Base-by-base conservation (phyloP, 1,140 invertebrate genomes). In the Charaxes varanes region DNA sequence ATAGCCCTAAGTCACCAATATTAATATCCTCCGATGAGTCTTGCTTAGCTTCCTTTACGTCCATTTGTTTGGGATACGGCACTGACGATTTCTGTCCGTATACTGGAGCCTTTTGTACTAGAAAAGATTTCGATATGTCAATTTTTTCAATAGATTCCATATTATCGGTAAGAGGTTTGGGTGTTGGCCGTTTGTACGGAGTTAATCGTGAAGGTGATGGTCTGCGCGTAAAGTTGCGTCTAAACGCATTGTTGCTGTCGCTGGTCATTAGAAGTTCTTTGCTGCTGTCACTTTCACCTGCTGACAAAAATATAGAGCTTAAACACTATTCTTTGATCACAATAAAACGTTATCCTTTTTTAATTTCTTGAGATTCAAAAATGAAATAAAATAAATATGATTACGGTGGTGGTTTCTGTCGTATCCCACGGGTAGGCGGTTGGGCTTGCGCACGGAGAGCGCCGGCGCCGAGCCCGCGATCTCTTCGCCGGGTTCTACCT, bases 241-340 rank as follows among this genome's bases (percentile, higher is more conserved):
- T 71, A 4, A 66, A 57, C 4, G 42, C 58, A 34, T 78, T 78
- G 30, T 41, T 71, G 28, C 65, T 74, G 36, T 82, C 78, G 17
- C 78, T 82, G 0, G 76, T 82, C 24, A 80, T 60, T 1, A 82
- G 62, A 3, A 82, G 34, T 32, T 82, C 78, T 23, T 74, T 71
- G 43, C 74, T 81, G 42, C 67, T 81, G 22, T 81, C 76, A 18
- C 19, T 50, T 37, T 55, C 56, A 27, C 41, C 56, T 60, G 22
- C 23, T 40, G 44, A 7, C 8, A 14, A 17, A 6, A 24, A 21
- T 23, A 2, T 3, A 6, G 4, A 28, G 8, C n/a, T 14, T 24
- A n/a, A 7, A 3, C 4, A 7, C 4, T 24, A 24, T 3, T 2
- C 8, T 24, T 8, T 24, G 22, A 4, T n/a, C n/a, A n/a, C n/a